Evolutionary conservation across 2,888 invertebrate species (phyloP), one percentile per base, ranked within the genome.

Genomic region (Syrista parreyssii): DNA sequence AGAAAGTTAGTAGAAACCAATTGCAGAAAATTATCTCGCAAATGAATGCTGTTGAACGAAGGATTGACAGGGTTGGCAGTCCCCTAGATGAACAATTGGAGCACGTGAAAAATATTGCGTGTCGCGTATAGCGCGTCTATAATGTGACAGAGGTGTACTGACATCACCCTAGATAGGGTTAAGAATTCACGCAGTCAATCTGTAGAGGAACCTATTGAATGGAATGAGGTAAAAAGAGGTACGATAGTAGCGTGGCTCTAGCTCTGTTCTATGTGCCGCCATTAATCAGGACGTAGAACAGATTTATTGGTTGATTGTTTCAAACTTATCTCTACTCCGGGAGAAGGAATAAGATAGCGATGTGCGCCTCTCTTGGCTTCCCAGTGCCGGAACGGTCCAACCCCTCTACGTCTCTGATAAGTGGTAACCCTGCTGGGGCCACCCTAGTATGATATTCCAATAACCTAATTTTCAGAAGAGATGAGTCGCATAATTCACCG

Each of bases 401-500:
- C 23, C 23, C 23, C 55, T 55, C 55, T 9, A 9, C 55, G 55
- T 55, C 23, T 9, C 55, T 23, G 9, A 23, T 55, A 23, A 55
- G 55, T 23, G 23, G 55, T 55, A 55, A 78, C 77, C 77, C 75
- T 76, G 36, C 71, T 68, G 74, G 31, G 74, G 79, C 75, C 77
- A 78, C 12, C n/a, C 79, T 79, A 9, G 55, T 55, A 78, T 77
- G 75, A 82, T 81, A 81, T 79, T 81, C 80, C 76, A 81, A 78
- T 86, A 84, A 85, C 85, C 86, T 82, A 86, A 85, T 86, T 86
- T 83, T 81, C 77, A 55, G 78, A 76, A 83, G 80, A 86, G 85
- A 86, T 85, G 86, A 85, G 84, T 84, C 84, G 83, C 81, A 83
- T 86, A 81, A 86, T 84, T 85, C 82, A 82, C 9, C 9, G 55